Evolutionary conservation across 2,113 vertebrate genomes (phyloP).

Genomic region (Dermatemys mawii): DNA sequence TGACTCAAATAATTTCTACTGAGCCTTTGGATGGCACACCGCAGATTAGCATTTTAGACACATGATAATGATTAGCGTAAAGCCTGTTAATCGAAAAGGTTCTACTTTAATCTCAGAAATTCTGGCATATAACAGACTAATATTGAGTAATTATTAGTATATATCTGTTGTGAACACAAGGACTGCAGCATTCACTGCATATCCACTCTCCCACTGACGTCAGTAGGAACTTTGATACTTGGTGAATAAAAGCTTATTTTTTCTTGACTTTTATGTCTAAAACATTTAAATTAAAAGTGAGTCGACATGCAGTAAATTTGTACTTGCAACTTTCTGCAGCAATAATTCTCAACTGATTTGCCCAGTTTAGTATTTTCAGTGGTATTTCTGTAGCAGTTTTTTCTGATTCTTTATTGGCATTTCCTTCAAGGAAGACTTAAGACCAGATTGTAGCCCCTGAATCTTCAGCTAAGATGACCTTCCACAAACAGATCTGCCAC

Average conservation of each 20-base stretch:
- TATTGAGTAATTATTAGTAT: accelerated
- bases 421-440: neutral
- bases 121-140: neutral
- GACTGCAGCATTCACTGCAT: neutral
- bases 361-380: neutral
- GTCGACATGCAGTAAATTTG: neutral
- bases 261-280: neutral
- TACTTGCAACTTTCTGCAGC: neutral
- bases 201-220: neutral
- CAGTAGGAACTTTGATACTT: neutral
- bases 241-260: neutral
- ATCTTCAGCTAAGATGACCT: neutral
- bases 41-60: neutral
- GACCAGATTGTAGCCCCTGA: neutral
- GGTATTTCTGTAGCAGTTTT: neutral
- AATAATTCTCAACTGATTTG: neutral
- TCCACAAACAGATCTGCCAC: neutral
- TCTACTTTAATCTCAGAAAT: neutral
- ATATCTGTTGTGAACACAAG: neutral
- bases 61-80: neutral
- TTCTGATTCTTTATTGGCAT: neutral
- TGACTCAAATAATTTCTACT: neutral
- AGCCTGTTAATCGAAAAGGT: neutral
- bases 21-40: accelerated
- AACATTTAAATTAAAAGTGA: neutral